Evolutionary conservation across 2,888 invertebrate genomes (phyloP).

Genomic region (Cremastinae sp.): DNA sequence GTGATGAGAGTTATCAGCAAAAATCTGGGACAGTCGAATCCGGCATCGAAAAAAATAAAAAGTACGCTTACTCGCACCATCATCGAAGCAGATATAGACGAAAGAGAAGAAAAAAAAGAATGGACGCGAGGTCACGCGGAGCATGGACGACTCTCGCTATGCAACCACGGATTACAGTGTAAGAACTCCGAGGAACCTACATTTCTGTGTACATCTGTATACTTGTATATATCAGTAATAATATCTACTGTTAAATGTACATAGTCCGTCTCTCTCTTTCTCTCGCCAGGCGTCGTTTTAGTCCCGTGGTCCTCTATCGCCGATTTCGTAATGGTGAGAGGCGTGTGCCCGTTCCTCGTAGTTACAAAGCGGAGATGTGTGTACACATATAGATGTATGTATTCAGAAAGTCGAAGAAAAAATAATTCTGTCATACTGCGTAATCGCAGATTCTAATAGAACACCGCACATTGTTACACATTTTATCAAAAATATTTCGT

Average conservation of each 20-base stretch:
- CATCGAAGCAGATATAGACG: constrained; percentile 25
- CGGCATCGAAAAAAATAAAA: constrained; percentile 20
- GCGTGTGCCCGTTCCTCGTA: constrained; percentile 48
- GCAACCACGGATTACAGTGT: constrained; percentile 44
- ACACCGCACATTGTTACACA: constrained; percentile 28
- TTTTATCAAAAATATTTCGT: constrained; percentile 14
- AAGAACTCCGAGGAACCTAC: constrained; percentile 43
- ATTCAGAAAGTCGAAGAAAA: not conserved
- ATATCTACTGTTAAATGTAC: constrained; percentile 44
- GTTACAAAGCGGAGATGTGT: constrained; percentile 17
- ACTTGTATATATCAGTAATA: constrained; percentile 6
- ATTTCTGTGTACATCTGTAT: constrained; percentile 20
- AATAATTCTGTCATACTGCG: constrained; percentile 3
- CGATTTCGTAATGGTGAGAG: constrained; percentile 59
- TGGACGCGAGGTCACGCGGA: constrained; percentile 52
- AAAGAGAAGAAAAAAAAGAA: constrained; percentile 30
- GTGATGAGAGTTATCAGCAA: not conserved
- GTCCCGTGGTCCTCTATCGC: constrained; percentile 50
- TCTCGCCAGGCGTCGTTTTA: constrained; percentile 19
- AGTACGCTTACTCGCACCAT: constrained; percentile 7
- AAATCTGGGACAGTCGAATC: constrained; percentile 24
- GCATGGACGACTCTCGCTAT: constrained; percentile 46
- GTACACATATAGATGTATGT: constrained; percentile 14
- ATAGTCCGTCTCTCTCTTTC: constrained; percentile 9
- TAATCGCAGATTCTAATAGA: constrained; percentile 31